Percentiles rank a stretch among this genome's conserved stretches.
These are phyloP conservation scores for Ceratina australensis DNA, from an alignment of 1,140 invertebrate genomes.

Conservation along the genomic window DNA sequence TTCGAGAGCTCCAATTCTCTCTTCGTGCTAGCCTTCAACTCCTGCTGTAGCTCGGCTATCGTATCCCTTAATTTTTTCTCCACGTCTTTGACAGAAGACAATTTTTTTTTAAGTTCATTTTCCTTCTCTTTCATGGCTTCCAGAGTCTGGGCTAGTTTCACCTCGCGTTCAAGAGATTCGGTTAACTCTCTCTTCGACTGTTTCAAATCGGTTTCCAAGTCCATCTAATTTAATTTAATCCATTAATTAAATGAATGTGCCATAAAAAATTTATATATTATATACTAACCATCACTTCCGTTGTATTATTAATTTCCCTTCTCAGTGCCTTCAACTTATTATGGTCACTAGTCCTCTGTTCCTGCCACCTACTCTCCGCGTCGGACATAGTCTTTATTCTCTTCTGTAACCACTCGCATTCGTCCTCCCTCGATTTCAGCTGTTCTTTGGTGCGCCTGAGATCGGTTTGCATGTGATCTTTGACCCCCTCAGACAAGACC, in stretches of 20 bases:
- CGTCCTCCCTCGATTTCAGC: conserved; percentile 79
- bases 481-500: conserved; percentile 79
- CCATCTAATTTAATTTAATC: conserved; percentile 66
- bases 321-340: conserved; percentile 79
- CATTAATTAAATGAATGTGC: conserved; percentile 8
- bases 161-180: conserved; percentile 59
- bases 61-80: conserved; percentile 65
- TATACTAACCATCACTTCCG: conserved; percentile 70
- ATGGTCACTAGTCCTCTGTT: conserved; percentile 71
- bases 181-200: conserved; percentile 68
- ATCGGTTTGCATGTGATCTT: conserved; percentile 80
- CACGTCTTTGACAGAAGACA: conserved; percentile 53
- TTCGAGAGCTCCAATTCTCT: conserved; percentile 72
- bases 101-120: conserved; percentile 54
- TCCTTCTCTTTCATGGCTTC: conserved; percentile 59
- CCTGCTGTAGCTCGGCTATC: conserved; percentile 58
- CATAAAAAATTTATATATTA: background rate
- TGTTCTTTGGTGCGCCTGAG: conserved; percentile 80
- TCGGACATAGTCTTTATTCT: conserved; percentile 71
- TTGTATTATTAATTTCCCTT: conserved; percentile 71
- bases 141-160: conserved; percentile 53
- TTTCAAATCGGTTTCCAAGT: conserved; percentile 78
- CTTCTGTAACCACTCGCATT: conserved; percentile 80
- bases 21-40: conserved; percentile 53
- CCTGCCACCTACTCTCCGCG: conserved; percentile 69